Percentiles rank a stretch among this genome's conserved stretches.
Evolutionary conservation across 2,113 vertebrate genomes (phyloP).

Genomic region (Madoqua kirkii): DNA sequence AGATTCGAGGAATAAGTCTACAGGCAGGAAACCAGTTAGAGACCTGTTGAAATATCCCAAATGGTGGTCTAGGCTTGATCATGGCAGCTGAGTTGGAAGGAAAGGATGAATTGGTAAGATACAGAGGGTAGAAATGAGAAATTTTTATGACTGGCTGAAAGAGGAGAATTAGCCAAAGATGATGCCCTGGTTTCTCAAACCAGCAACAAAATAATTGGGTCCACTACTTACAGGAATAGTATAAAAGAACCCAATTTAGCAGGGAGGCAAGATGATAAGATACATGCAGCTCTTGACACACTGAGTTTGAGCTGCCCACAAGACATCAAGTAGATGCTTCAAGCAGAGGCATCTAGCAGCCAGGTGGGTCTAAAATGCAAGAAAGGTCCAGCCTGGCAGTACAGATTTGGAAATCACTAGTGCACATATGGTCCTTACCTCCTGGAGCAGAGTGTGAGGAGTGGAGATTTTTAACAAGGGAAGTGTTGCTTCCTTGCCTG

Average conservation of each 20-base stretch:
- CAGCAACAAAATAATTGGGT: background rate
- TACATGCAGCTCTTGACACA: background rate
- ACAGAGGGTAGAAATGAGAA: background rate
- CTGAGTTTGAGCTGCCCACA: background rate
- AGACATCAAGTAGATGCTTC: background rate
- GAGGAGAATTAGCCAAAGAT: background rate
- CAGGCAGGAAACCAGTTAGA: background rate
- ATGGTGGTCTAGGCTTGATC: background rate
- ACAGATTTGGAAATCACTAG: background rate
- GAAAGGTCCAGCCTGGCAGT: background rate
- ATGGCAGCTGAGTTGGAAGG: background rate
- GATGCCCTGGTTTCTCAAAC: background rate
- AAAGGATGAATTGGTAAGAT: background rate
- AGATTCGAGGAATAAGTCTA: background rate
- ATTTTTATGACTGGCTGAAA: background rate
- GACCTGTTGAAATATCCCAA: background rate
- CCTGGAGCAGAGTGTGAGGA: background rate
- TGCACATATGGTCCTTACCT: background rate
- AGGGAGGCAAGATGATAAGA: background rate
- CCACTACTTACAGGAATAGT: fast-evolving
- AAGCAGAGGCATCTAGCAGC: background rate
- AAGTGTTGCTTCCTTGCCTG: background rate
- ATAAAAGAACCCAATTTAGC: background rate
- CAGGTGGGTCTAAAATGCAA: background rate
- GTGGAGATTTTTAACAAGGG: background rate